phyloP scores from a whole-genome alignment of 2,797 vertebrate species.

The Sebastes kiyomatsui region DNA sequence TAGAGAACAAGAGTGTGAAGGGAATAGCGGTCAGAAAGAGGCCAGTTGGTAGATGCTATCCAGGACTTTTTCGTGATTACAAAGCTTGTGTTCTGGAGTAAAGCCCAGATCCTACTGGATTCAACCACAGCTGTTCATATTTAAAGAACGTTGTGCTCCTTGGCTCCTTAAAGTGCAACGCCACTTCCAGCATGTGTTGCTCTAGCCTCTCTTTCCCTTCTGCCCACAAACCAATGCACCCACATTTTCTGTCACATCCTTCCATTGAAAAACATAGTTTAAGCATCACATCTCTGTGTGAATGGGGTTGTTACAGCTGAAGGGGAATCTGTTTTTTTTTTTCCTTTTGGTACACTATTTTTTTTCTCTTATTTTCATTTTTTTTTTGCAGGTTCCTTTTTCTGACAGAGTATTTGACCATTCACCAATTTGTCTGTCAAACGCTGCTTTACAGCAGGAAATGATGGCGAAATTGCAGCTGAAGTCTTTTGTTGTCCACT shows the following conservation, averaged over 20 bases:
- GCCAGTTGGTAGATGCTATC: conserved; percentile 18
- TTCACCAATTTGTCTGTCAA: conserved; percentile 16
- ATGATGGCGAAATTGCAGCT: conserved; percentile 29
- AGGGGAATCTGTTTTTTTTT: background rate
- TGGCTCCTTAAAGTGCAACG: conserved; percentile 41
- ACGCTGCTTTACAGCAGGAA: conserved; percentile 21
- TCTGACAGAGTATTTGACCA: background rate
- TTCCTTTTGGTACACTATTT: background rate
- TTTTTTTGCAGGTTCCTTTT: conserved; percentile 6
- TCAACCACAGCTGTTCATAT: conserved; percentile 58
- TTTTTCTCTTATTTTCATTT: background rate
- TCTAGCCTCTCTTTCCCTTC: background rate
- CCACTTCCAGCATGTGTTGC: conserved; percentile 12
- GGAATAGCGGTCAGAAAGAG: background rate
- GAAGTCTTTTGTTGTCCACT: background rate
- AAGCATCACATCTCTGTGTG: background rate
- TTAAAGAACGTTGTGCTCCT: conserved; percentile 55
- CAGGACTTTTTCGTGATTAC: conserved; percentile 48
- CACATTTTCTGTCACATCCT: background rate
- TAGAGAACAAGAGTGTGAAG: background rate
- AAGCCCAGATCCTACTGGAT: conserved; percentile 41
- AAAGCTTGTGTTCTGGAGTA: conserved; percentile 42
- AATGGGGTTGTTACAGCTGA: conserved; percentile 5
- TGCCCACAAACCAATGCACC: background rate
- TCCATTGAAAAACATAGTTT: background rate